Evolutionary conservation across 2,888 invertebrate genomes (phyloP).

Genomic region (Dasysyrphus albostriatus): DNA sequence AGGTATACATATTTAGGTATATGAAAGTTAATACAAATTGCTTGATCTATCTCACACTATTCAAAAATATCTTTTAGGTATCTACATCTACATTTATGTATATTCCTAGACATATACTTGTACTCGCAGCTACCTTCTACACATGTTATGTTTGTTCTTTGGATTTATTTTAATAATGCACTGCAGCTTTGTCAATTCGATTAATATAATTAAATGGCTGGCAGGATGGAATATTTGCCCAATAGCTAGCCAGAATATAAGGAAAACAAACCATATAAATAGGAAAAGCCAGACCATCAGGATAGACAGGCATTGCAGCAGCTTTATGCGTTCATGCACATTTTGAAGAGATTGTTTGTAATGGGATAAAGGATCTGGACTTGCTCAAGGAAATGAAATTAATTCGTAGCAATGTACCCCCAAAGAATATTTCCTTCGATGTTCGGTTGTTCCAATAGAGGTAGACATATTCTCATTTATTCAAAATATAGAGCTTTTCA

Average conservation of each 20-base stretch:
- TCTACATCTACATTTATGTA: no score
- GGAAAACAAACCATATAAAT: not conserved
- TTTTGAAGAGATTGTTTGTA: constrained; percentile 64
- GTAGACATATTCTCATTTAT: not conserved
- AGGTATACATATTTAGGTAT: not conserved
- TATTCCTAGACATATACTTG: no score
- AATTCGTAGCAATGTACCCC: constrained; percentile 64
- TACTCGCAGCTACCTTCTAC: not conserved
- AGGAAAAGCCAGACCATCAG: constrained; percentile 3
- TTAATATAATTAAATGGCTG: constrained; percentile 75
- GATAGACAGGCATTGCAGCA: constrained; percentile 10
- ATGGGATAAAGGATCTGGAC: constrained; percentile 61
- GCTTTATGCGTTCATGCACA: constrained; percentile 34
- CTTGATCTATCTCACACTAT: constrained; percentile 9
- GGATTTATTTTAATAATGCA: constrained; percentile 75
- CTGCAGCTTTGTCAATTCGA: constrained; percentile 74
- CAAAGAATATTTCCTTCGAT: constrained; percentile 54
- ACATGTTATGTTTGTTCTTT: constrained; percentile 52
- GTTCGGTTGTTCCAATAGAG: not conserved
- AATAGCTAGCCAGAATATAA: constrained; percentile 23
- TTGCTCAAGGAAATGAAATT: constrained; percentile 70
- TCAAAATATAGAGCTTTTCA: not conserved
- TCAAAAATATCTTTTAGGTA: constrained; percentile 27
- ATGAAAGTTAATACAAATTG: not conserved
- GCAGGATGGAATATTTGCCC: constrained; percentile 71